Conservation (phyloP, 2,888 invertebrate genomes). For the Chrysodeixis includens region DNA sequence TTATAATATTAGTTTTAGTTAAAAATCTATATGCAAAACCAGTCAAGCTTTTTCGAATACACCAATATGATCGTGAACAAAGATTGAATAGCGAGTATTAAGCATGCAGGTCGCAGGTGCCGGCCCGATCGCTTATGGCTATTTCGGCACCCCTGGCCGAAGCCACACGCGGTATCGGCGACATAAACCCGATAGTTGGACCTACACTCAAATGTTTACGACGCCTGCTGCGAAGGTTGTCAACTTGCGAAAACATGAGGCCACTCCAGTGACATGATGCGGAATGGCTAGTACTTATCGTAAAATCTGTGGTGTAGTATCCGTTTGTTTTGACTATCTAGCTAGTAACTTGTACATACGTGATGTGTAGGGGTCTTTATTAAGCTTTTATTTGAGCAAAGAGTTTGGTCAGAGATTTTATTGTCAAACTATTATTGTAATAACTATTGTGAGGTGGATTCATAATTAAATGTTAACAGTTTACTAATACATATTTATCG, state of each 20-base stretch:
- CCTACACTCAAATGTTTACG: constrained; percentile 21
- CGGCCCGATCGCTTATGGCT: constrained; percentile 40
- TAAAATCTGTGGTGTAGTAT: constrained; percentile 1
- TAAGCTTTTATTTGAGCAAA: too few species aligned
- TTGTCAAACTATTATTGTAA: too few species aligned
- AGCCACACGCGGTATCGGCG: constrained; percentile 23
- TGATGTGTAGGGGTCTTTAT: not conserved
- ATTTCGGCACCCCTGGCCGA: constrained; percentile 9
- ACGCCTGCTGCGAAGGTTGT: not conserved
- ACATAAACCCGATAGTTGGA: constrained; percentile 32
- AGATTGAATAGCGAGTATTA: constrained; percentile 35
- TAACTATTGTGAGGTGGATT: too few species aligned
- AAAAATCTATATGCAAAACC: too few species aligned
- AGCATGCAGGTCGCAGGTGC: constrained; percentile 46
- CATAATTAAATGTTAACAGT: too few species aligned
- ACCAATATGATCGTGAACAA: constrained; percentile 37
- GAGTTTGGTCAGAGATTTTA: too few species aligned
- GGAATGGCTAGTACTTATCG: not conserved
- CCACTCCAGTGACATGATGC: not conserved
- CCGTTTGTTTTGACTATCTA: not conserved
- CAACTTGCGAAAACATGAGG: constrained; percentile 1
- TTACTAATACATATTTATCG: too few species aligned
- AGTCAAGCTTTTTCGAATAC: constrained; percentile 13
- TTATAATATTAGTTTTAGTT: too few species aligned
- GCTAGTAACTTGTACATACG: not conserved